Conservation (phyloP, 2,797 vertebrate genomes). For the Helostoma temminkii region DNA sequence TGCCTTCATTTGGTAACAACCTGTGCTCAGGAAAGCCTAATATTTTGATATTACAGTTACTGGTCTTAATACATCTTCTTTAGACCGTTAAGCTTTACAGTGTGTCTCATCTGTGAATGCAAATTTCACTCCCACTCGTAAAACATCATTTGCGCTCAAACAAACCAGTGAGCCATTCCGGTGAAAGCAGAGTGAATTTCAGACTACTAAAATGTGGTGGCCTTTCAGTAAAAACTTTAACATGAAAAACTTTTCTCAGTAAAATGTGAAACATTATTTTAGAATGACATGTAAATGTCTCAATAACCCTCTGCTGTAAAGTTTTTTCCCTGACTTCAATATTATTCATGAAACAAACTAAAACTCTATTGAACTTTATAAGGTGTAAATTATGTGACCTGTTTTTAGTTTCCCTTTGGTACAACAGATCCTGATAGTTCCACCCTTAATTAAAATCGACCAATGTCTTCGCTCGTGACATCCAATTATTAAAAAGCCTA, state of each 20-base stretch:
- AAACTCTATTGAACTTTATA: too few relatives aligned
- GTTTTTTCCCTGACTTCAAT: too few relatives aligned
- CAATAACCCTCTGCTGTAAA: too few relatives aligned
- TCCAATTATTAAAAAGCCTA: too few relatives aligned
- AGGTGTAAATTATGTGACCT: too few relatives aligned
- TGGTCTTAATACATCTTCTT: not conserved
- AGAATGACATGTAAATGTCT: not conserved
- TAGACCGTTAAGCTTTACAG: not conserved
- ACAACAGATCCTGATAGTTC: not conserved
- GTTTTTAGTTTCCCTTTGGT: too few relatives aligned
- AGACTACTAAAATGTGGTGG: not conserved
- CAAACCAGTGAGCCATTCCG: slow-evolving; percentile 8
- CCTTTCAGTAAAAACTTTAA: not conserved
- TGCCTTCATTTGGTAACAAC: not conserved
- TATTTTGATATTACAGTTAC: not conserved
- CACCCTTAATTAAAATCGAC: too few relatives aligned
- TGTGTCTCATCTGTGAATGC: slow-evolving; percentile 4
- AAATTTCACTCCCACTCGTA: slow-evolving; percentile 10
- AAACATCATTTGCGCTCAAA: not conserved
- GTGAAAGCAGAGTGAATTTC: not conserved
- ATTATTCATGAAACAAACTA: too few relatives aligned
- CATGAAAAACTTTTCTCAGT: not conserved
- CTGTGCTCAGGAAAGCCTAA: not conserved
- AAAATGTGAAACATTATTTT: slow-evolving; percentile 12
- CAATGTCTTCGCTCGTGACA: too few relatives aligned